Evolutionary conservation across 2,888 invertebrate genomes (phyloP).

Genomic region (Acanthoscelides obtectus): DNA sequence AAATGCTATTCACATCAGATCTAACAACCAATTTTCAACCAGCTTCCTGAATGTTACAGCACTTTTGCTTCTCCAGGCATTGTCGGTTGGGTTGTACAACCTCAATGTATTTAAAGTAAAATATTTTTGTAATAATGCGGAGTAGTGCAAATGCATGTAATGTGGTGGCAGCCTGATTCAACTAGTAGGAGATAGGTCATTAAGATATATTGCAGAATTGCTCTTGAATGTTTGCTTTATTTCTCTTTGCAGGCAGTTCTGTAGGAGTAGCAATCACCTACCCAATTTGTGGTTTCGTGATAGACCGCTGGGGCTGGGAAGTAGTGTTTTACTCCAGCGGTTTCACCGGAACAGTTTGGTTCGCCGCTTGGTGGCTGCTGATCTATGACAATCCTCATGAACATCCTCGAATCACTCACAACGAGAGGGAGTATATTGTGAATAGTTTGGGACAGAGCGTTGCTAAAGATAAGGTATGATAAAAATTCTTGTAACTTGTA

Average conservation of each 20-base stretch:
- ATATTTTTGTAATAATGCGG: too few species aligned
- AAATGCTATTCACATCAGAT: too few species aligned
- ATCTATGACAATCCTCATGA: constrained; percentile 60
- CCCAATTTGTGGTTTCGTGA: constrained; percentile 65
- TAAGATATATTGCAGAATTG: neutral
- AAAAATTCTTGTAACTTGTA: neutral
- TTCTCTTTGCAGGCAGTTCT: constrained; percentile 52
- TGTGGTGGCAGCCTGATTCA: too few species aligned
- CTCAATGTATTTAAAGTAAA: too few species aligned
- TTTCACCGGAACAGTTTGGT: constrained; percentile 61
- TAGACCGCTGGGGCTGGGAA: constrained; percentile 64
- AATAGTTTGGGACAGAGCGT: constrained; percentile 51
- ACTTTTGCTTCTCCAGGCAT: too few species aligned
- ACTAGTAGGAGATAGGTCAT: too few species aligned
- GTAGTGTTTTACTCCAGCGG: constrained; percentile 66
- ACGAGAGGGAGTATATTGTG: constrained; percentile 57
- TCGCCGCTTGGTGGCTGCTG: constrained; percentile 56
- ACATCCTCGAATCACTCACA: constrained; percentile 60
- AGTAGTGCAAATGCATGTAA: too few species aligned
- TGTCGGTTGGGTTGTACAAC: too few species aligned
- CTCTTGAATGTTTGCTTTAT: neutral
- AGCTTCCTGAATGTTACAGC: too few species aligned
- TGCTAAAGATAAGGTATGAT: constrained; percentile 35
- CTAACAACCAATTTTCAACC: too few species aligned
- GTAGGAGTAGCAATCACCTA: constrained; percentile 64